A percentile compares a stretch with the other conserved stretches of the same genome.
Conservation (phyloP, 92 coral and sea anemone genomes). For the Paragorgia papillata region DNA sequence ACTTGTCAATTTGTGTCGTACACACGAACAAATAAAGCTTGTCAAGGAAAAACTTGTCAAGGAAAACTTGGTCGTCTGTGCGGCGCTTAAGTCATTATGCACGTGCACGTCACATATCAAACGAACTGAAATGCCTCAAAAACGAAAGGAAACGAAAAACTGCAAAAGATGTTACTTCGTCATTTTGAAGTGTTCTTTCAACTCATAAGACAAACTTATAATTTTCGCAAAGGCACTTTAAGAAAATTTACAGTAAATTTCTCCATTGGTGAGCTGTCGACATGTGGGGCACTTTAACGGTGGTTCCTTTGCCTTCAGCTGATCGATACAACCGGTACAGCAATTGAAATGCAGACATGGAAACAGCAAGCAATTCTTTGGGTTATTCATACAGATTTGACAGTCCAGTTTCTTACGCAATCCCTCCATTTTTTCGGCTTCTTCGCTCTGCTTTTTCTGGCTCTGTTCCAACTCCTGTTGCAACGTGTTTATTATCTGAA, state of each 20-base stretch:
- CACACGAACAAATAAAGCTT: too few species aligned
- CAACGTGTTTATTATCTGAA: neutral
- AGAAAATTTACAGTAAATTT: neutral
- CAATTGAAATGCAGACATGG: neutral
- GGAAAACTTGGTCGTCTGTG: too few species aligned
- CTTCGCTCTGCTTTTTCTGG: neutral
- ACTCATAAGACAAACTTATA: too few species aligned
- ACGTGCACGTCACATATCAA: too few species aligned
- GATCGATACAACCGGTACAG: neutral
- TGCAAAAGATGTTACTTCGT: too few species aligned
- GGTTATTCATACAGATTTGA: neutral
- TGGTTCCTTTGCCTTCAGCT: neutral
- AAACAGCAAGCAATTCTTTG: neutral
- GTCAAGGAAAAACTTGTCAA: too few species aligned
- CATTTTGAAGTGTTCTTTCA: too few species aligned
- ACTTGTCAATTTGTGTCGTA: too few species aligned
- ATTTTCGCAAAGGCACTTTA: too few species aligned
- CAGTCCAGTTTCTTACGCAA: neutral
- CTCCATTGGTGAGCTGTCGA: neutral
- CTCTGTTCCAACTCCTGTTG: neutral
- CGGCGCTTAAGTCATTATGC: too few species aligned
- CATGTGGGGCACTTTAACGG: neutral
- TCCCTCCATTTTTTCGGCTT: neutral
- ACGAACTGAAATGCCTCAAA: too few species aligned
- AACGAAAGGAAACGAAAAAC: too few species aligned